Base-by-base conservation (phyloP, 2,888 invertebrate species). In the Diadegma fenestrale region DNA sequence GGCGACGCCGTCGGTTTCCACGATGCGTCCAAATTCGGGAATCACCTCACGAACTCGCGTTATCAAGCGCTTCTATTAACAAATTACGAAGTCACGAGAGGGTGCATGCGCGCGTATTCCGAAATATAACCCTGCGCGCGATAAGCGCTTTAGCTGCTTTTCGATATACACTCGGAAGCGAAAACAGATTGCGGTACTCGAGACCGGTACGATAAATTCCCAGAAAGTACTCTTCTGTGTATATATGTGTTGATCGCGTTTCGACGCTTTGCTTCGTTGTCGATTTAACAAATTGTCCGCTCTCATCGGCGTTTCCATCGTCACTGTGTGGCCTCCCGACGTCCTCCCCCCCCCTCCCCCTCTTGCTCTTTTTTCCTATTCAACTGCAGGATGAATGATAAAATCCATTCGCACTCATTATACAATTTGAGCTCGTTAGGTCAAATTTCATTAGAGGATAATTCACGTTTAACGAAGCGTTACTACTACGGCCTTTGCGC, bases 221-320 rank as follows among this genome's bases (percentile, higher is more conserved):
- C 33, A 63, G 76, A 76, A 76, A 72, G 33, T 41, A 48, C 30
- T 45, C 37, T 61, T 14, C n/a, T 43, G 26, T 26, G 19, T 43
- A 61, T 61, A 17, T n/a, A 30, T 26, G 54, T 30, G 54, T 30
- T 73, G 2, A 26, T 8, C 26, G n/a, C 58, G 37, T 58, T 58
- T 37, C 58, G 14, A 68, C 51, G 54, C 51, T 66, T 72, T 26
- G 71, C 37, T 41, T 72, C 58, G 48, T 63, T 82, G 82, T 69
- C 89, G 87, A 88, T 90, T 88, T 89, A 86, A 79, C 83, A 81
- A 88, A 88, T 90, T 80, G 71, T 64, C 71, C 72, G 48, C 10
- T 64, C 64, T 58, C 58, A 26, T 26, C 58, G 58, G 8, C 26
- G 7, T 26, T 77, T 84, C 77, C 72, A 80, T 37, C 80, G 58